Evolutionary conservation across 1,140 invertebrate genomes (phyloP), one percentile per base, ranked within the genome.

Genomic region (Drosophila neocordata): DNA sequence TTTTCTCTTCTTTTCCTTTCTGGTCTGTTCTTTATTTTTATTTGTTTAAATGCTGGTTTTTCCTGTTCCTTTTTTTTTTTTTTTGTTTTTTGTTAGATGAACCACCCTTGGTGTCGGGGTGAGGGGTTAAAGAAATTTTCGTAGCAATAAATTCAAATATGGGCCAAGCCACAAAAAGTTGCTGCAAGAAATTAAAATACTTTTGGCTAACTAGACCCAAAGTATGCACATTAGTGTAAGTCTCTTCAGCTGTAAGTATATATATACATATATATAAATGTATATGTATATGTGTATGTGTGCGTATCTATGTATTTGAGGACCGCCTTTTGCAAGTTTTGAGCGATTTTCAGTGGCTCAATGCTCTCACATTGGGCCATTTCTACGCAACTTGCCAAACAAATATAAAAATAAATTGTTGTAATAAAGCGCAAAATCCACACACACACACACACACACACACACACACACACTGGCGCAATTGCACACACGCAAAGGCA

Each of bases 401-500:
- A 88, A 88, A 83, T 88, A 88, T 88, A 88, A 88, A 88, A 88
- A 88, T 83, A 88, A 88, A 88, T 88, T 88, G 84, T 88, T 88
- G 64, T 74, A 82, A 88, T 87, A 81, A 77, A 73, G 66, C 73
- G 61, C 52, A 62, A 70, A 69, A 59, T 65, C 73, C 52, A 58
- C 57, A 66, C 53, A 68, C 51, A 74, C 59, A 72, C 53, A 53
- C 64, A 53, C 48, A 60, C 44, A 70, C 48, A 61, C 20, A 66
- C 24, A 53, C 11, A 51, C 8, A 59, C 34, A 20, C 37, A 38
- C 9, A 60, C 27, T 31, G 27, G 27, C 12, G 53, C 27, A 67
- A 9, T 58, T 41, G 31, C 44, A 72, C 24, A 63, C 20, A 69
- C 69, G 66, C 11, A 35, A 52, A 56, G 37, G 44, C 2, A 31